Base-by-base conservation (phyloP, 2,888 invertebrate species). In the Cataglyphis altisquamis region DNA sequence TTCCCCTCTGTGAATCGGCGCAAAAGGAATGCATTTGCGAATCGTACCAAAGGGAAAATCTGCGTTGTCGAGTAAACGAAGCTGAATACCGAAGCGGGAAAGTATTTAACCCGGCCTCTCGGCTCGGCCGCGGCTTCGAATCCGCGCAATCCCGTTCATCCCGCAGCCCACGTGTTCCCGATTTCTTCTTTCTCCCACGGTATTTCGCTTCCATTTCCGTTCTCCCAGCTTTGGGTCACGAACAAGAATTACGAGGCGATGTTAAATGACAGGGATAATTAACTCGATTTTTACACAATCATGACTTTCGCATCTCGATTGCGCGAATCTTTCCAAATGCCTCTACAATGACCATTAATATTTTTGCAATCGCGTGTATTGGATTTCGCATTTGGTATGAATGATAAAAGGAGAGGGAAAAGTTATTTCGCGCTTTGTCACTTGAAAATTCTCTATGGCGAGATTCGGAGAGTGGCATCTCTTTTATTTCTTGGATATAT, bases 11-110 rank as follows among this genome's bases (percentile, higher is more conserved):
- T 45, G 78, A 80, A 80, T 80, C 70, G 78, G 70, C 80, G 55
- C 74, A 72, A 87, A 83, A 84, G 86, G 87, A 87, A 88, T 85
- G 84, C 84, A 80, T 83, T 86, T 85, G 86, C 85, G 84, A 86
- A 85, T 84, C 63, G 68, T 48, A 84, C 77, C 84, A 89, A 89
- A 89, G 85, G 73, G 82, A 85, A 86, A 88, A 87, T 86, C 86
- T 86, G 84, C 80, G 81, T 82, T 87, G 84, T 83, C 81, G 75
- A 84, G 74, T 83, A 86, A 87, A 86, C 84, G 82, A 85, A 84
- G 67, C 84, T 73, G 81, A 82, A 86, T 84, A 68, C 75, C 85
- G 77, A 41, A 77, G 41, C 74, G 83, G 78, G 83, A 80, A 88
- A 88, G 86, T 88, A 87, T 88, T 88, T 84, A 86, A 86, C 55